A percentile compares a stretch with the other conserved stretches of the same genome.
Conservation (phyloP, 2,113 vertebrate genomes). For the Mastomys natalensis region DNA sequence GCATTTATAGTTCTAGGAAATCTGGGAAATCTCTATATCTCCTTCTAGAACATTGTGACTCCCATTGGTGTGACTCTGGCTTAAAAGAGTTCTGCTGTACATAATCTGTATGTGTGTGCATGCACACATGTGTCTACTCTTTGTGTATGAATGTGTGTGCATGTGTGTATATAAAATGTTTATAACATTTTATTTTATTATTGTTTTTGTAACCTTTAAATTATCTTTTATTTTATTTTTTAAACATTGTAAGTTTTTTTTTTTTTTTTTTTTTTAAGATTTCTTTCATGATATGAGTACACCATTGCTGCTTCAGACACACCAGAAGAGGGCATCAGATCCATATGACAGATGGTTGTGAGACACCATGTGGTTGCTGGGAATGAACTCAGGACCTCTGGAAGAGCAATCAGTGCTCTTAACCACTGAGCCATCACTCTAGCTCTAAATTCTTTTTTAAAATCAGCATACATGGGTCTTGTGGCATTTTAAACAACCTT, state of each 20-base stretch:
- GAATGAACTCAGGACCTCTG: no score
- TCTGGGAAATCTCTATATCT: neutral
- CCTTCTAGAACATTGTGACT: neutral
- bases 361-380: no score
- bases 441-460: neutral
- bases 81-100: neutral
- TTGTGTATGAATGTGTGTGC: neutral
- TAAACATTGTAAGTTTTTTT: no score
- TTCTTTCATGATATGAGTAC: no score
- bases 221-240: neutral
- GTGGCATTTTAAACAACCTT: neutral
- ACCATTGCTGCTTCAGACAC: no score
- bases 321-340: no score
- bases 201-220: neutral
- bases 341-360: no score
- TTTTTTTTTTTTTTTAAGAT: no score
- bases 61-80: neutral
- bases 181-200: neutral
- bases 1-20: neutral
- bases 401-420: no score
- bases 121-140: neutral
- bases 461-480: neutral
- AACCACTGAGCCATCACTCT: no score
- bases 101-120: neutral
- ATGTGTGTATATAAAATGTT: neutral